Conservation (phyloP, 2,797 vertebrate species). For the Lerista edwardsae region DNA sequence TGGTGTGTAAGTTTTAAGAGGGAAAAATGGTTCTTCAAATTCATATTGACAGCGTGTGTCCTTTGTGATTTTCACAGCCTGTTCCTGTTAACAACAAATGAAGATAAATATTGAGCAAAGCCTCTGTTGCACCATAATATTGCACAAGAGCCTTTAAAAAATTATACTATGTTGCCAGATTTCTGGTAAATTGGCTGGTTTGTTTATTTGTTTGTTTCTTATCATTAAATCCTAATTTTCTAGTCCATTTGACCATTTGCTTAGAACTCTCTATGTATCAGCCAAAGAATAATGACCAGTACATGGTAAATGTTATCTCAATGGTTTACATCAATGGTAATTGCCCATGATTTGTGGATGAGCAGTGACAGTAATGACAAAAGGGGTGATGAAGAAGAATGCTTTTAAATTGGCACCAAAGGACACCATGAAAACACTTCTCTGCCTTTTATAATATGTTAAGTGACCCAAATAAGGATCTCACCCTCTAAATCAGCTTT, state of each 20-base stretch:
- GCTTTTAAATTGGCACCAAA: conserved; percentile 54
- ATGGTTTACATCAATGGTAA: conserved; percentile 53
- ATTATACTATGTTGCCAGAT: conserved; percentile 5
- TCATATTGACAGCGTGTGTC: conserved; percentile 72
- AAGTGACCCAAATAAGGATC: conserved; percentile 50
- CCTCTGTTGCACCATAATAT: conserved; percentile 17
- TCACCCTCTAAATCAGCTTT: conserved; percentile 63
- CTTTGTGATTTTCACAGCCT: conserved; percentile 70
- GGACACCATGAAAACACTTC: conserved; percentile 60
- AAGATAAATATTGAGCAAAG: conserved; percentile 69
- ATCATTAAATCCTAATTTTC: conserved; percentile 53
- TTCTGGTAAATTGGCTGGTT: conserved; percentile 27
- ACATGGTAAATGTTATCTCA: conserved; percentile 53
- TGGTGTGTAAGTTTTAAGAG: conserved; percentile 67
- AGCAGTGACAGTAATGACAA: conserved; percentile 49
- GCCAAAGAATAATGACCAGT: conserved; percentile 35
- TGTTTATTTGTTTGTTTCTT: conserved; percentile 51
- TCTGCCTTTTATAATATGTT: conserved; percentile 51
- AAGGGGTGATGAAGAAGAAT: conserved; percentile 44
- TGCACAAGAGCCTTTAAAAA: conserved; percentile 25
- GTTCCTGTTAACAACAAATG: conserved; percentile 71
- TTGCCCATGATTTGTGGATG: conserved; percentile 38
- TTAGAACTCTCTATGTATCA: conserved; percentile 48
- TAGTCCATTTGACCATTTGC: conserved; percentile 46
- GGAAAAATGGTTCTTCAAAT: conserved; percentile 76